Conservation (phyloP, 1,140 invertebrate genomes). For the Meloidogyne chitwoodi region DNA sequence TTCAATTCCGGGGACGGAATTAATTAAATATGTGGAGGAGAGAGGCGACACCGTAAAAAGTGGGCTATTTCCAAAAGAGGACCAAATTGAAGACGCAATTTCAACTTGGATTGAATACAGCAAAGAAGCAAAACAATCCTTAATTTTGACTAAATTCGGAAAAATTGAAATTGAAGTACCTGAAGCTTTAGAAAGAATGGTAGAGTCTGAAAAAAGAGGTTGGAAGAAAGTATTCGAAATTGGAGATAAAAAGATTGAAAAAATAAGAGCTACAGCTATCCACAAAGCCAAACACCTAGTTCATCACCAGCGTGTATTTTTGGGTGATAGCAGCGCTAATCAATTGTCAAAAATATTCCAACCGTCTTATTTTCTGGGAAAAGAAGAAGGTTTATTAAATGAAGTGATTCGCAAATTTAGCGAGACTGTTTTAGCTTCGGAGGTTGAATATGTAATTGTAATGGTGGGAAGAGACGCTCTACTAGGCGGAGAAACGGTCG, state of each 20-base stretch:
- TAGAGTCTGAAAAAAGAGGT: not conserved
- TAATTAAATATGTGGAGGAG: not conserved
- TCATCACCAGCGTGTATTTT: not conserved
- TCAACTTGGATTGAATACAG: not conserved
- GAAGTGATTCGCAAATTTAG: slow-evolving; percentile 1
- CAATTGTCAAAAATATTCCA: not conserved
- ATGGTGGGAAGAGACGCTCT: not conserved
- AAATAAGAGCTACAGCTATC: not conserved
- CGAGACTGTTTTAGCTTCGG: not conserved
- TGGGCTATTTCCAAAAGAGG: not conserved
- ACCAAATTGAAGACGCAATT: not conserved
- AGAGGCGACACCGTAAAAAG: not conserved
- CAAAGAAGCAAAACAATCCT: not conserved
- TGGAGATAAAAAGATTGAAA: not conserved
- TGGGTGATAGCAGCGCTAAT: not conserved
- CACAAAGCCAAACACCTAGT: not conserved
- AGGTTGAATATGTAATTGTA: not conserved
- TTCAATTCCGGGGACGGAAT: not conserved
- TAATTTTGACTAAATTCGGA: not conserved
- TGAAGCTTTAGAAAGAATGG: not conserved
- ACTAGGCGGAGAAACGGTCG: not conserved
- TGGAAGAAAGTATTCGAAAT: not conserved
- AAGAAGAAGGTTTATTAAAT: not conserved
- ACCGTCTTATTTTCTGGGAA: not conserved
- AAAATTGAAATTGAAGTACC: not conserved